A percentile compares a stretch with the other conserved stretches of the same genome.
phyloP scores from a whole-genome alignment of 2,113 vertebrate genomes.

The Upupa epops region DNA sequence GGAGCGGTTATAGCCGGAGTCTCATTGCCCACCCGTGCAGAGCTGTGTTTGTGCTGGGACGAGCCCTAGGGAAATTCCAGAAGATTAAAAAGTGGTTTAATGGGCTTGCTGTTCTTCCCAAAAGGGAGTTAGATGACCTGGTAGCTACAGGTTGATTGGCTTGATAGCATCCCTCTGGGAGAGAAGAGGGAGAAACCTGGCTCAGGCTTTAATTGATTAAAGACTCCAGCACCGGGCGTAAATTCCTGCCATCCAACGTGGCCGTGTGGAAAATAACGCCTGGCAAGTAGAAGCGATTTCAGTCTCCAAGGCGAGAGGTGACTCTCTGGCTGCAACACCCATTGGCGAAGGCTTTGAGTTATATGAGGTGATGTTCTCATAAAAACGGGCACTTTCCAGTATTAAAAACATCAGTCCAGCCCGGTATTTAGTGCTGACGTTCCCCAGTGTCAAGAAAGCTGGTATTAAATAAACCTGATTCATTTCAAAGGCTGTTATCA shows the following conservation, averaged over 20 bases:
- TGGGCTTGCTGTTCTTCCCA: neutral
- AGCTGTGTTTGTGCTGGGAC: fast-evolving
- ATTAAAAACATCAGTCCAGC: constrained; percentile 28
- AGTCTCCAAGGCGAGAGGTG: neutral
- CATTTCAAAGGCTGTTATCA: constrained; percentile 32
- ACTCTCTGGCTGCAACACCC: neutral
- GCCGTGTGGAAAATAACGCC: constrained; percentile 40
- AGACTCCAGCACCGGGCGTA: constrained; percentile 32
- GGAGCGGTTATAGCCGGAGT: neutral
- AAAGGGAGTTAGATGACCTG: constrained; percentile 35
- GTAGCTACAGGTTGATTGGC: constrained; percentile 55
- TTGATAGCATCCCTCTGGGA: neutral
- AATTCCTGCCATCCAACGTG: constrained; percentile 15
- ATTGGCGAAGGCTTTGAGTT: neutral
- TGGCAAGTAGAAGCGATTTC: constrained; percentile 1
- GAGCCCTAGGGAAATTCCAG: constrained; percentile 3
- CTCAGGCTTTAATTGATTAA: constrained; percentile 22
- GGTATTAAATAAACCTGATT: constrained; percentile 14
- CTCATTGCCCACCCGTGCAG: neutral
- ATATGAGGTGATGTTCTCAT: neutral
- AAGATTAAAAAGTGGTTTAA: constrained; percentile 32
- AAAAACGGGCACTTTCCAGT: constrained; percentile 24
- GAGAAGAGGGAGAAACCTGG: constrained; percentile 1
- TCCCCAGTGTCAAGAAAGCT: neutral
- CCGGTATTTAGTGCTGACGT: constrained; percentile 45